Conservation (phyloP, 2,113 vertebrate species). For the Bagarius yarrelli region DNA sequence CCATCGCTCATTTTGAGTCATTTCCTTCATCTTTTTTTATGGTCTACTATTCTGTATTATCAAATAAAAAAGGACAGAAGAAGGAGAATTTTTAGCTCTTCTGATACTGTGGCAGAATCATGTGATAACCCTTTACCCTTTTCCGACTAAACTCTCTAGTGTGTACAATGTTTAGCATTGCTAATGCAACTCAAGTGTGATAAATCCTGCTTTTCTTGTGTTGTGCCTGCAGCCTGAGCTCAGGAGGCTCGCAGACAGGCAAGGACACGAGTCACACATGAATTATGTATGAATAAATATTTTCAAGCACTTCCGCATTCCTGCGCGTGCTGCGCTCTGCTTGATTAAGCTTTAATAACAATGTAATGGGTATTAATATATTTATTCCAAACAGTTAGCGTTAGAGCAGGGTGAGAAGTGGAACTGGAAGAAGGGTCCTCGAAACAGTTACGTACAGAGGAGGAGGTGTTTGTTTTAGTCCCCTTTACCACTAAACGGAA, state of each 20-base stretch:
- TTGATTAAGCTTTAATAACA: constrained; percentile 45
- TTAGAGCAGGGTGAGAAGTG: neutral
- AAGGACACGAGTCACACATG: constrained; percentile 51
- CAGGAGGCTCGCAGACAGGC: constrained; percentile 41
- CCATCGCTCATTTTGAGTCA: neutral
- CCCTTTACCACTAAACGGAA: neutral
- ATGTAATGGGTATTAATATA: constrained; percentile 53
- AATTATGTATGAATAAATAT: constrained; percentile 58
- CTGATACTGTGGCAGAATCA: constrained; percentile 10
- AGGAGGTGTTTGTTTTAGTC: neutral
- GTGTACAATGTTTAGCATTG: constrained; percentile 44
- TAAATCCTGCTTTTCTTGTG: constrained; percentile 50
- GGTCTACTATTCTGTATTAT: neutral
- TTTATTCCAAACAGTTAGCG: constrained; percentile 44
- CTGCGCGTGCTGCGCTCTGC: constrained; percentile 41
- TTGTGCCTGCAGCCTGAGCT: constrained; percentile 44
- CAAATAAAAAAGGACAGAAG: neutral
- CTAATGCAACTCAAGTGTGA: constrained; percentile 50
- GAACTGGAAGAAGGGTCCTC: neutral
- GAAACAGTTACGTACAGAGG: neutral
- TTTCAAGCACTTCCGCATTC: constrained; percentile 46
- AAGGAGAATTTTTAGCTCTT: constrained; percentile 1
- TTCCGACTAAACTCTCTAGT: constrained; percentile 28
- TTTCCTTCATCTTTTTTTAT: neutral
- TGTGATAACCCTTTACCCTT: constrained; percentile 37